These are phyloP conservation scores for Apolygus lucorum DNA, from an alignment of 1,140 invertebrate species.

Conservation along the genomic window DNA sequence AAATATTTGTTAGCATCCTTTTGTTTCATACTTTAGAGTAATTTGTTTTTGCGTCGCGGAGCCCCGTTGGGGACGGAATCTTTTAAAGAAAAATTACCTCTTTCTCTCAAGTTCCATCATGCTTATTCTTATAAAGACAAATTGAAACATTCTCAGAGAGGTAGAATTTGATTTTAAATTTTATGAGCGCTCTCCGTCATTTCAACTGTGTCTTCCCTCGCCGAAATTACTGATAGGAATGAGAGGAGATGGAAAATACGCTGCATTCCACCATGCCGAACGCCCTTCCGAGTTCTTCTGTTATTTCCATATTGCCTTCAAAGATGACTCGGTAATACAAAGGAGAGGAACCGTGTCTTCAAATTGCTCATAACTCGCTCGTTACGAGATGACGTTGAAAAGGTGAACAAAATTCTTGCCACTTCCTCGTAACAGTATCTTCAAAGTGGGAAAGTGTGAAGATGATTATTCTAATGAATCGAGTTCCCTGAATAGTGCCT, in stretches of 20 bases:
- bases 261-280: too few relatives aligned
- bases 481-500: too few relatives aligned
- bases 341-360: too few relatives aligned
- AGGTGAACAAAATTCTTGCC: too few relatives aligned
- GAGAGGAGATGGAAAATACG: neutral
- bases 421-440: too few relatives aligned
- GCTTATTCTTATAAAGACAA: neutral
- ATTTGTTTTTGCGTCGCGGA: neutral
- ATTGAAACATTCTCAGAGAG: neutral
- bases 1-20: neutral
- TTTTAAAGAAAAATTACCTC: neutral
- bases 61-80: neutral
- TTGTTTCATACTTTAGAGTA: neutral
- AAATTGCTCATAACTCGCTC: too few relatives aligned
- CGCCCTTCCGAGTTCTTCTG: too few relatives aligned
- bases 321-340: too few relatives aligned
- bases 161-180: neutral
- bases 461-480: too few relatives aligned
- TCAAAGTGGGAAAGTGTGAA: too few relatives aligned
- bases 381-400: too few relatives aligned
- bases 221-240: neutral
- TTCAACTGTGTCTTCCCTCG: neutral
- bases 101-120: neutral
- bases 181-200: neutral
- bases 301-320: too few relatives aligned